Evolutionary conservation across 2,888 invertebrate species (phyloP), one percentile per base, ranked within the genome.

Genomic region (Agrochola circellaris): DNA sequence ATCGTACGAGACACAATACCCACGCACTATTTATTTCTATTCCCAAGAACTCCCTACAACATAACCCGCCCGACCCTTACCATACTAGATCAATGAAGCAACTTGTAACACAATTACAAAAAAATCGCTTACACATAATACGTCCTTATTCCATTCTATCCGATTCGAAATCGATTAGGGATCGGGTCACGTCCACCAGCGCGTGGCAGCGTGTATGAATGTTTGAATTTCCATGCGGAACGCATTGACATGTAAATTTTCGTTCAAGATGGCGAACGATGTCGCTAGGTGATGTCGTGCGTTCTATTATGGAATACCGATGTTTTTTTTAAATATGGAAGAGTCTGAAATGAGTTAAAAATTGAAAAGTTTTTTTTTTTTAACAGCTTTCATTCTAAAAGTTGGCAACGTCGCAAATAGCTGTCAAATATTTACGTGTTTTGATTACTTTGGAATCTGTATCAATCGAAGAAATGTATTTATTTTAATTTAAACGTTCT

Each of bases 221-320:
- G 90, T 88, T 89, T 77, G 85, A 89, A 92, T 92, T 90, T 91
- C 89, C 91, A 93, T 92, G 86, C 81, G 77, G 86, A 90, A 89
- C 88, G 90, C 91, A 91, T 92, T 90, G 89, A 90, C 90, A 91
- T 92, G 92, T 89, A 92, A 92, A 93, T 93, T 87, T 85, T 84
- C 75, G 85, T 83, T 87, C 86, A 90, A 90, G 88, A 87, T 87
- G 89, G 85, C 84, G 77, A 74, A 70, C 77, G 62, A 62, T 77
- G 81, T 84, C 80, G 85, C 84, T 82, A 75, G 80, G 79, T 77
- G 78, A 61, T 61, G 76, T 77, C 72, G 70, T 73, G 77, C 60
- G 78, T 75, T 70, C 65, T 68, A 84, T 83, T 81, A 72, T 71
- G 72, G 86, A 84, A 87, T 85, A 81, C 70, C 77, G 83, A 84